Base-by-base conservation (phyloP, 2,113 vertebrate genomes). In the Narcine bancroftii region DNA sequence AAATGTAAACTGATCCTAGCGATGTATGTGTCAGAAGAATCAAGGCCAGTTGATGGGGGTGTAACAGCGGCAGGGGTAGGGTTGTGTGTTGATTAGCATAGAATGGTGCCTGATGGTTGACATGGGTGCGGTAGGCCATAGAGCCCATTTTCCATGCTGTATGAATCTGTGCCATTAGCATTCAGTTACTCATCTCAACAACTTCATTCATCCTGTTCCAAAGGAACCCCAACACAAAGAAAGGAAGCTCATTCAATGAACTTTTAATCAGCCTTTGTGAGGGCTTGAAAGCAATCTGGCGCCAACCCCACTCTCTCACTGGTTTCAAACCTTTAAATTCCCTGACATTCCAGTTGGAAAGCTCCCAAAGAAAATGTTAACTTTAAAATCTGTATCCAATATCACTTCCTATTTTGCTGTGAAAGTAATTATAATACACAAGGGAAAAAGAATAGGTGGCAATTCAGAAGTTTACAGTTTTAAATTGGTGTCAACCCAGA, bases 201-300 rank as follows among this genome's bases (percentile, higher is more conserved):
- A 69, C 89, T 91, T 69, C 89, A 91, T 91, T 91, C 89, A 91
- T 71, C 89, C 63, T 26, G 26, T 69, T 91, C 89, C 89, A 91
- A 91, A 91, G 65, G 63, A 66, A 47, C 63, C 42, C 89, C 39
- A 47, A 47, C 89, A 91, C 89, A 91, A 91, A 91, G 63, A 91
- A 65, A 91, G 89, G 89, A 91, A 91, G 65, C 89, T 91, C 89
- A 91, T 91, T 91, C 89, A 91, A 65, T 91, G 89, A 91, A 69
- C 89, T 69, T 91, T 71, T 91, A 69, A 69, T 91, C 89, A 91
- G 89, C 65, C 89, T 91, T 91, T 91, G 85, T 89, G 65, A 69
- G 89, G 65, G 13, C 65, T 91, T 66, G 65, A 91, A 91, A 69
- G 89, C 65, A 47, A 91, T 69, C 39, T 91, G 89, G 89, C 89